A percentile compares a stretch with the other conserved stretches of the same genome.
Evolutionary conservation across 2,797 vertebrate species (phyloP).

Genomic region (Rhabdophis nuchalis): DNA sequence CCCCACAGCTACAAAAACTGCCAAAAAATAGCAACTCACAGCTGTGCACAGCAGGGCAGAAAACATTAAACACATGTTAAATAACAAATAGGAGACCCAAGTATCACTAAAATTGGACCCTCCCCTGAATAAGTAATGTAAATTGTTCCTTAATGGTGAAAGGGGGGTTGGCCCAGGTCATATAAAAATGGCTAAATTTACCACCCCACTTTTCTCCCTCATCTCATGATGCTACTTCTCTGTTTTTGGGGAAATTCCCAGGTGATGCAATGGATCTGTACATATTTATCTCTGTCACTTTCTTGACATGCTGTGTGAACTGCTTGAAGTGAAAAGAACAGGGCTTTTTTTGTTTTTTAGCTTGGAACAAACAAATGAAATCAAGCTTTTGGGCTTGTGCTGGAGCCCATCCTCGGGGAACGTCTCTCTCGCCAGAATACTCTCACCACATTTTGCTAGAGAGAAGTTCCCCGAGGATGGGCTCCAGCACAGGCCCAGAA

Average conservation of each 20-base stretch:
- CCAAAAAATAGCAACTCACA: conserved; percentile 75
- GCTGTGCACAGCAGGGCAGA: conserved; percentile 76
- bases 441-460: no score
- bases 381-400: background rate
- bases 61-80: conserved; percentile 81
- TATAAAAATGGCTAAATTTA: conserved; percentile 72
- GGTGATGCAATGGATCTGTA: conserved; percentile 50
- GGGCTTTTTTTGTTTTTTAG: conserved; percentile 53
- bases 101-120: conserved; percentile 76
- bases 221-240: conserved; percentile 60
- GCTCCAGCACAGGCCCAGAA: background rate
- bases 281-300: conserved; percentile 55
- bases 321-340: conserved; percentile 67
- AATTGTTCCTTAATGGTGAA: conserved; percentile 71
- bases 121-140: conserved; percentile 76
- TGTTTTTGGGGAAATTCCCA: conserved; percentile 45
- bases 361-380: conserved; percentile 47
- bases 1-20: conserved; percentile 75
- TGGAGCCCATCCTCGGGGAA: background rate
- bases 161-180: conserved; percentile 68
- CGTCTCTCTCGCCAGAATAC: background rate
- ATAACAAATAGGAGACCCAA: conserved; percentile 77
- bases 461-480: background rate
- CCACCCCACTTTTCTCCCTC: conserved; percentile 44
- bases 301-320: conserved; percentile 26